These are phyloP conservation scores for Pseudolycoriella hygida DNA, from an alignment of 2,888 invertebrate species.

Conservation along the genomic window DNA sequence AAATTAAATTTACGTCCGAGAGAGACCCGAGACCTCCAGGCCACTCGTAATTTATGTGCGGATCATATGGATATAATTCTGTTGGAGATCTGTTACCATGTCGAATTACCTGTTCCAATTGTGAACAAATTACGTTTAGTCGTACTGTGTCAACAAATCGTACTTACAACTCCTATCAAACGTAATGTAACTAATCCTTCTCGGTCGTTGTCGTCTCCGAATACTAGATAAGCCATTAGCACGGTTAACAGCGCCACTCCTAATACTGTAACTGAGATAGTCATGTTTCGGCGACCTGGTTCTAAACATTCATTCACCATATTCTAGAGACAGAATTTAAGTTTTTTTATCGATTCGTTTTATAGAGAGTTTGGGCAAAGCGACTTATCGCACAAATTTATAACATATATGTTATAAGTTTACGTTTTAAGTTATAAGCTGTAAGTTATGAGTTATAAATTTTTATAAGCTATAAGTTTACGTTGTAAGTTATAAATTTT, in stretches of 20 bases:
- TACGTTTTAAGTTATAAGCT: too few species aligned
- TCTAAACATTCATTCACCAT: too few species aligned
- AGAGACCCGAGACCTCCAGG: conserved; percentile 66
- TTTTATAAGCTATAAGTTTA: too few species aligned
- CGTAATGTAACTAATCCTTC: conserved; percentile 22
- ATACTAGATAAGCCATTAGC: conserved; percentile 26
- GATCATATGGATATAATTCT: conserved; percentile 60
- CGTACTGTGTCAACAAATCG: too few species aligned
- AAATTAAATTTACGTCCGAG: conserved; percentile 64
- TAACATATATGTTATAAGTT: too few species aligned
- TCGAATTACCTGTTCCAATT: conserved; percentile 21
- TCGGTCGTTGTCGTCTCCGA: conserved; percentile 25
- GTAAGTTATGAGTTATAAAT: too few species aligned
- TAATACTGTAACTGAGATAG: conserved; percentile 24
- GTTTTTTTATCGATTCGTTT: too few species aligned
- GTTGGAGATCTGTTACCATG: conserved; percentile 40
- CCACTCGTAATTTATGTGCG: conserved; percentile 58
- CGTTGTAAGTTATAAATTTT: too few species aligned
- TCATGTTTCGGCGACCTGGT: conserved; percentile 17
- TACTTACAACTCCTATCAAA: conserved; percentile 25
- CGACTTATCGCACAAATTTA: too few species aligned
- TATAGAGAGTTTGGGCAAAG: too few species aligned
- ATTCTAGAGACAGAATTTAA: too few species aligned
- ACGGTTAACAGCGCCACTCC: conserved; percentile 22
- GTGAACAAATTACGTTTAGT: background rate